Evolutionary conservation across 2,888 invertebrate species (phyloP).

Genomic region (Xiphydria camelus): DNA sequence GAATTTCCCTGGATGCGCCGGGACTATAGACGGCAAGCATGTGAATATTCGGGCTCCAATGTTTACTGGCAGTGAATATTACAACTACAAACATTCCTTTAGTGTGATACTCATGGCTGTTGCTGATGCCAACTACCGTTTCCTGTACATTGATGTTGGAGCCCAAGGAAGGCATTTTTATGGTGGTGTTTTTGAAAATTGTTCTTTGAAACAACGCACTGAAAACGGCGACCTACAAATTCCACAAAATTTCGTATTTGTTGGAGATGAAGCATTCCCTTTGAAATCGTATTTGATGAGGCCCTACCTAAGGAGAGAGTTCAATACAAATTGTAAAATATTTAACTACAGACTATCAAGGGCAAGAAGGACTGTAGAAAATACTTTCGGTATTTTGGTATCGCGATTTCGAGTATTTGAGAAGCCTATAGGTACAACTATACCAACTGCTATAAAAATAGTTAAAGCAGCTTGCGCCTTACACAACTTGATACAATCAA

Average conservation of each 20-base stretch:
- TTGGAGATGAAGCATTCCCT: conserved; percentile 9
- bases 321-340: conserved; percentile 3
- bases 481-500: no score
- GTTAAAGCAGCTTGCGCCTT: conserved; percentile 9
- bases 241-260: not conserved
- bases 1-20: conserved; percentile 1
- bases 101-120: conserved; percentile 10
- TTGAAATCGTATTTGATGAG: conserved; percentile 11
- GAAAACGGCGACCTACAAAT: not conserved
- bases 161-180: conserved; percentile 6
- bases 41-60: not conserved
- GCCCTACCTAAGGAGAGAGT: conserved; percentile 11
- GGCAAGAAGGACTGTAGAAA: conserved; percentile 18
- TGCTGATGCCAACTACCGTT: conserved; percentile 4
- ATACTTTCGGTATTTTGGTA: conserved; percentile 16
- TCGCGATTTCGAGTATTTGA: conserved; percentile 13
- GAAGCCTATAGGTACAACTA: not conserved
- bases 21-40: conserved; percentile 9
- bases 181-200: conserved; percentile 2
- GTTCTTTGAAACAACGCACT: not conserved
- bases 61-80: conserved; percentile 5
- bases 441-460: conserved; percentile 9
- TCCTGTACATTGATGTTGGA: conserved; percentile 3
- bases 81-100: conserved; percentile 3
- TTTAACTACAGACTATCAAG: no score